Conservation (phyloP, 2,888 invertebrate genomes). For the Teinopalpus imperialis region DNA sequence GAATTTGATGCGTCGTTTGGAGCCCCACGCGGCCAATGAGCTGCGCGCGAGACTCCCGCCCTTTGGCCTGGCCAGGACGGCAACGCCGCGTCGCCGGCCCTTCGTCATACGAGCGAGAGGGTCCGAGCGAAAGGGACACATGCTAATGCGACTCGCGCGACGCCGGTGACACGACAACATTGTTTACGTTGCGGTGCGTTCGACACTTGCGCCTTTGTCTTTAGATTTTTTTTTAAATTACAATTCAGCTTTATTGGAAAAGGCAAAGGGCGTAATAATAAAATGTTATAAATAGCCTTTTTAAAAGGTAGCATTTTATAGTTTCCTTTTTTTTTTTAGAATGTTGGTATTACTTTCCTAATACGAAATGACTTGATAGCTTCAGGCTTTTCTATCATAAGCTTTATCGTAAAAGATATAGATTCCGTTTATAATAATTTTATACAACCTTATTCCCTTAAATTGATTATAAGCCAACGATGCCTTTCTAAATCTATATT, state of each 20-base stretch:
- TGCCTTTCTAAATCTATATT: no score
- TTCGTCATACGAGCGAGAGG: slow-evolving; percentile 23
- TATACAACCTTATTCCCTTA: no score
- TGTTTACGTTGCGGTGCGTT: slow-evolving; percentile 18
- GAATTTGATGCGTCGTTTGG: slow-evolving; percentile 35
- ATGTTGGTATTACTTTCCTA: no score
- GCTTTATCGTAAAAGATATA: no score
- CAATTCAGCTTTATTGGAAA: neutral
- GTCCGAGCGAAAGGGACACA: slow-evolving; percentile 13
- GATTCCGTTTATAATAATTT: no score
- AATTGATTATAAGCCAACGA: no score
- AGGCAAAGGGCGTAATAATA: slow-evolving; percentile 4
- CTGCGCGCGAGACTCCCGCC: slow-evolving; percentile 35
- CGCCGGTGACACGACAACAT: slow-evolving; percentile 15
- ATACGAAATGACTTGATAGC: no score
- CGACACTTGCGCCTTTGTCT: slow-evolving; percentile 12
- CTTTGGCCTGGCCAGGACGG: slow-evolving; percentile 28
- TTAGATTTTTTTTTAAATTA: slow-evolving; percentile 10
- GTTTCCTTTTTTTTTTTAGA: no score
- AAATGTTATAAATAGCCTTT: slow-evolving; percentile 1
- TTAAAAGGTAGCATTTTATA: no score
- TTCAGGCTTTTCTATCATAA: no score
- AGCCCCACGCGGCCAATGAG: slow-evolving; percentile 34
- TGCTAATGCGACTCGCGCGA: neutral
- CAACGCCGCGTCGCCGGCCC: slow-evolving; percentile 23